Conservation (phyloP, 2,797 vertebrate genomes). For the Petrocephalus schoutedeni region DNA sequence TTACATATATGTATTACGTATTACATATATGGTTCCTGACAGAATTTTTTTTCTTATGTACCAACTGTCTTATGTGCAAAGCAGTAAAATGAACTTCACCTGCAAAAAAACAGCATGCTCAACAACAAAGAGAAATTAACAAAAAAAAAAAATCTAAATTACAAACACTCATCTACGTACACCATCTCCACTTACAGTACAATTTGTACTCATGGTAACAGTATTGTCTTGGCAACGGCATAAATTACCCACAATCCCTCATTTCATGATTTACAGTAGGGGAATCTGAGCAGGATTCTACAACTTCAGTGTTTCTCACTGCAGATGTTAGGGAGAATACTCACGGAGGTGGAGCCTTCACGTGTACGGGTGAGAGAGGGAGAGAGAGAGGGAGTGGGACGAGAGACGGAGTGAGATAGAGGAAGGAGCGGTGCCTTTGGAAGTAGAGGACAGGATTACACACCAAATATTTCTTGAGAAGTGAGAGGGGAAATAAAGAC, state of each 20-base stretch:
- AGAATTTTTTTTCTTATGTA: neutral
- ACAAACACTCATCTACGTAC: neutral
- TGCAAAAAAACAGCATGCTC: neutral
- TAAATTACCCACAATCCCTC: constrained; percentile 3
- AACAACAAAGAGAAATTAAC: neutral
- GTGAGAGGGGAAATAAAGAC: constrained; percentile 11
- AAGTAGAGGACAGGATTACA: constrained; percentile 5
- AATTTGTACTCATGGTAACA: neutral
- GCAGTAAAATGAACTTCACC: neutral
- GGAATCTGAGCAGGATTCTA: neutral
- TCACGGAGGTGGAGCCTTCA: constrained; percentile 60
- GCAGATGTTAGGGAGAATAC: constrained; percentile 46
- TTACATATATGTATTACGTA: no score
- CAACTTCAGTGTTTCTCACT: neutral
- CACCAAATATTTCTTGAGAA: constrained; percentile 8
- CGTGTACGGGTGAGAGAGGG: constrained; percentile 26
- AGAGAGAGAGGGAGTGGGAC: constrained; percentile 22
- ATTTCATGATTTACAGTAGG: neutral
- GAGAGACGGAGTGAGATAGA: constrained; percentile 8
- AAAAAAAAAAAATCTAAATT: neutral
- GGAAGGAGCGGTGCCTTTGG: constrained; percentile 4
- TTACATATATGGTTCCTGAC: neutral
- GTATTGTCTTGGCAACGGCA: constrained; percentile 11
- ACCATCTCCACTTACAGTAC: neutral
- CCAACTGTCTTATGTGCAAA: neutral